Percentiles rank a stretch among this genome's conserved stretches.
These are phyloP conservation scores for Melanotus villosus DNA, from an alignment of 2,888 invertebrate species.

Conservation along the genomic window DNA sequence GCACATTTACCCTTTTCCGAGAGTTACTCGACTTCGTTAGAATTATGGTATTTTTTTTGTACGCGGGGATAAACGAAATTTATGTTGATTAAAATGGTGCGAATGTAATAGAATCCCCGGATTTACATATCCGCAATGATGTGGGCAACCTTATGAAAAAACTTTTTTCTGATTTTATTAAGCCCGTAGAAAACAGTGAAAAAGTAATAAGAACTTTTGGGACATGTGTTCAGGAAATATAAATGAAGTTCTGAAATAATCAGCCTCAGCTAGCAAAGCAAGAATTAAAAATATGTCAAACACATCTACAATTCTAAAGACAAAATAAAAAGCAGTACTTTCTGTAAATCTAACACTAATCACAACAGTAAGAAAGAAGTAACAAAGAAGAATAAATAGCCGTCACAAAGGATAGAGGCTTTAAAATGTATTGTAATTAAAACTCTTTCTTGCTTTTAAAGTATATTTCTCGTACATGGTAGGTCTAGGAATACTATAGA, in stretches of 20 bases:
- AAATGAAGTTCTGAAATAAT: background rate
- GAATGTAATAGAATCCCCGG: slow-evolving; percentile 60
- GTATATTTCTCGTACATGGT: no score
- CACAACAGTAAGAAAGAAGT: no score
- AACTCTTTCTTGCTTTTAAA: no score
- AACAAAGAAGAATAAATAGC: no score
- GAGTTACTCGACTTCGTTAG: slow-evolving; percentile 43
- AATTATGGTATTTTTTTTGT: slow-evolving; percentile 57
- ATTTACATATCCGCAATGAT: slow-evolving; percentile 54
- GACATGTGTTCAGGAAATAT: background rate
- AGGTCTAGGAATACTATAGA: no score
- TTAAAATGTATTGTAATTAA: no score
- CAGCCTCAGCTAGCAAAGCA: no score
- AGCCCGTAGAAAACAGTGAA: slow-evolving; percentile 43
- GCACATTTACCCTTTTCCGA: slow-evolving; percentile 39
- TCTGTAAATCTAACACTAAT: no score
- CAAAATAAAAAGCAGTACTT: no score
- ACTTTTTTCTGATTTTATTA: slow-evolving; percentile 45
- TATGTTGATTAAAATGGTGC: slow-evolving; percentile 64
- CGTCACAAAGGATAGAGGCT: no score
- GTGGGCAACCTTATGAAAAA: slow-evolving; percentile 45
- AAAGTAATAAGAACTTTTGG: slow-evolving; percentile 1
- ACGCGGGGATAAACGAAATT: slow-evolving; percentile 59
- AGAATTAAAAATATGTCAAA: no score
- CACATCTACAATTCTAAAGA: no score